phyloP scores from a whole-genome alignment of 2,888 invertebrate genomes.

The Slavum lentiscoides region DNA sequence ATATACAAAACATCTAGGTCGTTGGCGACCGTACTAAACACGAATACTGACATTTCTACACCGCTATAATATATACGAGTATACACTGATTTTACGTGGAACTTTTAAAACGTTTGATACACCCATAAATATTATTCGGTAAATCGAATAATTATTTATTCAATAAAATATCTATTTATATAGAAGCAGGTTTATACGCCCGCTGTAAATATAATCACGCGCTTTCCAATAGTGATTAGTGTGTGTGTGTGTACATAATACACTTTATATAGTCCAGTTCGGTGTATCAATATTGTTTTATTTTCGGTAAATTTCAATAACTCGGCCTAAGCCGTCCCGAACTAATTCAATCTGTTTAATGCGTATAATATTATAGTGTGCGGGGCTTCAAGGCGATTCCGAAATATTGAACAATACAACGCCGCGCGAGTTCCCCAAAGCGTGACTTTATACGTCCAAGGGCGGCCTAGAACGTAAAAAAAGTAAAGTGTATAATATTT shows the following conservation, averaged over 20 bases:
- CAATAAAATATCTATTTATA: neutral
- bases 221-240: too few relatives aligned
- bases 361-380: too few relatives aligned
- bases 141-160: neutral
- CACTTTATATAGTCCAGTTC: conserved; percentile 12
- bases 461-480: conserved; percentile 26
- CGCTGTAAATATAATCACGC: too few relatives aligned
- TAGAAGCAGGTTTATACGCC: too few relatives aligned
- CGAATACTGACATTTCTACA: conserved; percentile 3
- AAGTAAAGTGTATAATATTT: neutral
- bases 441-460: conserved; percentile 37
- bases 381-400: conserved; percentile 13
- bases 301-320: conserved; percentile 11
- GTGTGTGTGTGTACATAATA: too few relatives aligned
- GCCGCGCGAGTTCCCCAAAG: conserved; percentile 38
- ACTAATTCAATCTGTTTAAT: conserved; percentile 25
- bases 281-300: conserved; percentile 31
- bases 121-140: neutral
- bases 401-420: conserved; percentile 36
- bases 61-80: too few relatives aligned
- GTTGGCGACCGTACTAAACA: neutral
- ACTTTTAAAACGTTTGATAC: neutral
- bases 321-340: neutral
- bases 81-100: neutral
- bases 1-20: too few relatives aligned